Percentiles rank a stretch among this genome's conserved stretches.
Conservation (phyloP, 30 jellyfish, hydroid and myxozoan species). For the Calvadosia cruxmelitensis region DNA sequence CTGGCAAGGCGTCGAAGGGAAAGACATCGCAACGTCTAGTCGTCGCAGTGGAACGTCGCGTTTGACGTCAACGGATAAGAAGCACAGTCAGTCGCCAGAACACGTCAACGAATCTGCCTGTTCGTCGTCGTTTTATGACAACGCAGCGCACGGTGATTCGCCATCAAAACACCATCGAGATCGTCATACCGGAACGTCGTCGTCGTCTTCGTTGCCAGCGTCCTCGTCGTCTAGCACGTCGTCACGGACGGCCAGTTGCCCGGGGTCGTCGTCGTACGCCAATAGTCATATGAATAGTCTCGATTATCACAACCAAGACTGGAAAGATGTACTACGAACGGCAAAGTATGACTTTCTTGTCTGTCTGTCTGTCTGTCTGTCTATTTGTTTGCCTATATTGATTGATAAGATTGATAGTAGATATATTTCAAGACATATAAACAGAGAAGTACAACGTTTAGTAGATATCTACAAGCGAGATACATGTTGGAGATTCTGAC, state of each 20-base stretch:
- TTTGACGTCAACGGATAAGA: too few relatives aligned
- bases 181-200: neutral
- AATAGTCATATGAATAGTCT: too few relatives aligned
- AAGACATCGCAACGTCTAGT: neutral
- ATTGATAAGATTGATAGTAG: slow-evolving; percentile 2
- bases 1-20: neutral
- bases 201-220: neutral
- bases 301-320: slow-evolving; percentile 17
- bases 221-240: neutral
- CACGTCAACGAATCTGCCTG: neutral
- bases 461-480: too few relatives aligned
- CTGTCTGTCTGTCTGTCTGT: too few relatives aligned
- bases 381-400: neutral
- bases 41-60: too few relatives aligned
- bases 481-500: neutral
- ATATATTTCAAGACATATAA: too few relatives aligned
- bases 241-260: neutral
- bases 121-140: neutral
- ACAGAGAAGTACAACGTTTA: too few relatives aligned
- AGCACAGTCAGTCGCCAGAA: neutral
- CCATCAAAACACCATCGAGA: neutral
- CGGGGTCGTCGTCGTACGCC: neutral
- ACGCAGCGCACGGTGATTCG: neutral
- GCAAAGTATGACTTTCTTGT: slow-evolving; percentile 38
- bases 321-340: slow-evolving; percentile 90